phyloP scores from a whole-genome alignment of 2,797 vertebrate genomes.

The Pitangus sulphuratus region DNA sequence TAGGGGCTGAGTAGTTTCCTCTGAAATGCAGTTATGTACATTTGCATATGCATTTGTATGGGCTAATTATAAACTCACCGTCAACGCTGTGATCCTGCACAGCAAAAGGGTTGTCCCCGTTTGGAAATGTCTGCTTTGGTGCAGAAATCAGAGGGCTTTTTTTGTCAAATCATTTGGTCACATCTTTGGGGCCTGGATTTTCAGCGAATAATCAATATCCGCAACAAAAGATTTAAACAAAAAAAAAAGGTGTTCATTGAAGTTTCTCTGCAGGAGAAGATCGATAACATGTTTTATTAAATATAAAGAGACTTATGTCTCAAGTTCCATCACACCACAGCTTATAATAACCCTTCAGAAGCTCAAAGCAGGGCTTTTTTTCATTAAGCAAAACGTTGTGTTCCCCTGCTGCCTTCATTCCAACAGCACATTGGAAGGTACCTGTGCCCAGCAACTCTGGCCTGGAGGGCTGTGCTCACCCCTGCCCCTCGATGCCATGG shows the following conservation, averaged over 20 bases:
- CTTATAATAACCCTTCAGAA: slow-evolving; percentile 22
- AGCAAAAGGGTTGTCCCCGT: not conserved
- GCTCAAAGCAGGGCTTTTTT: not conserved
- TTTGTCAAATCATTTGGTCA: not conserved
- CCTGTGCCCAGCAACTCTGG: not conserved
- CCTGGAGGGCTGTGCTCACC: not conserved
- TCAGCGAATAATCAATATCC: slow-evolving; percentile 16
- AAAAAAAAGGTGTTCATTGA: not conserved
- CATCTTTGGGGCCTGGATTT: not conserved
- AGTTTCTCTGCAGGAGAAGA: not conserved
- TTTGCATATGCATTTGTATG: not conserved
- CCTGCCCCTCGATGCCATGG: fast-evolving
- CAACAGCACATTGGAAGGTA: not conserved
- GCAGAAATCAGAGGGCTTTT: not conserved
- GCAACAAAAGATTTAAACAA: not conserved
- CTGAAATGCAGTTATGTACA: not conserved
- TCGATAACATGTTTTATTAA: slow-evolving; percentile 17
- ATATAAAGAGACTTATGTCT: not conserved
- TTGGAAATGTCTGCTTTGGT: not conserved
- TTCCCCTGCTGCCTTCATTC: not conserved
- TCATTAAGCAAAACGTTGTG: not conserved
- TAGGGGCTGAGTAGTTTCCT: not conserved
- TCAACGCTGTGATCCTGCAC: not conserved
- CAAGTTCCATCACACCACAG: not conserved
- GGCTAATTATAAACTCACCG: not conserved